Base-by-base conservation (phyloP, 37 sponge, comb jelly and placozoan genomes). In the Amphimedon queenslandica region DNA sequence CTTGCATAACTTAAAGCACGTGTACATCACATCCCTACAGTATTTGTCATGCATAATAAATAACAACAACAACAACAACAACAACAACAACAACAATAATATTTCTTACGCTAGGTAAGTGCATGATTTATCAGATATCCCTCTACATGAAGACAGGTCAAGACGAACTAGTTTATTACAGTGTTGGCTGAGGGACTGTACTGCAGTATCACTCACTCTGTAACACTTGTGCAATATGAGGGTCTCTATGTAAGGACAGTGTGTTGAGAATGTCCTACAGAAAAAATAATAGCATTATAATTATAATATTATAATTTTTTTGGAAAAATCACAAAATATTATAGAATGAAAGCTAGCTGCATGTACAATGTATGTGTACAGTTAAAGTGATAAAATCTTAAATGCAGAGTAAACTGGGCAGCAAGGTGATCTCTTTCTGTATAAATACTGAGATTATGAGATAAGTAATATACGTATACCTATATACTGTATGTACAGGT, bases 231-330 rank as follows among this genome's bases (percentile, higher is more conserved):
- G 53, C 31, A 95, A 76, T 20, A 80, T 70, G 13, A 95, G 80
- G 64, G 67, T 78, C 36, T 95, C 89, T 4, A 95, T 95, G 87
- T 82, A 69, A 31, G 38, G 88, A 51, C 96, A 95, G 68, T 95
- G 77, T 29, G 42, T 64, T 0, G 92, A 70, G 55, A 95, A 95
- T 27, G 82, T 90, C 16, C 83, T 87, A 71, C 67, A 47, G 18
- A 29, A 37, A 24, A 76, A 31, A 73, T 30, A 5, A 51, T n/a
- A 32, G 24, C 25, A 25, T 32, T 64, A 24, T 24, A 72, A 20
- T 64, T 32, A 65, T n/a, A 63, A 23, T n/a, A n/a, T n/a, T n/a
- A n/a, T n/a, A n/a, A n/a, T n/a, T n/a, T n/a, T n/a, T n/a, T n/a
- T n/a, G n/a, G n/a, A n/a, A n/a, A n/a, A n/a, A n/a, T n/a, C n/a